Evolutionary conservation across 2,113 vertebrate species (phyloP), one percentile per base, ranked within the genome.

Genomic region (Coracopsis vasa): DNA sequence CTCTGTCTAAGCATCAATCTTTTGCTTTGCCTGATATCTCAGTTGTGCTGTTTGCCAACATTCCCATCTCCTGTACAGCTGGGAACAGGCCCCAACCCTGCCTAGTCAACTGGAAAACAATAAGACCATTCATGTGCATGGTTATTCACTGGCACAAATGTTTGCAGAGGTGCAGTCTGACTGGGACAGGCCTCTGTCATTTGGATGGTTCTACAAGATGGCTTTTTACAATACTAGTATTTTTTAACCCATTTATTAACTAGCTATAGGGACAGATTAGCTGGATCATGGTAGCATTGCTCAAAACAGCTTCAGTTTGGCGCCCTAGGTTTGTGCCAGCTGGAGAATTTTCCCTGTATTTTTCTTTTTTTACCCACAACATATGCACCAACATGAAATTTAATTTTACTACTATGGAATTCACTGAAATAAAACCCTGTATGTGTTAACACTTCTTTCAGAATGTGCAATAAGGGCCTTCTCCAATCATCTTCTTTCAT

Each of bases 71-170:
- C 89, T 66, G 67, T 77, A 74, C 33, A 80, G 80, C 71, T 21
- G 18, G 80, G 75, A 90, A 80, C 58, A 93, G 87, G 82, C 95
- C 56, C 64, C 90, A 78, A 0, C 41, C 60, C 95, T 96, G 82
- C 86, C 88, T 33, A 92, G 72, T 79, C 85, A 58, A 61, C 75
- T 86, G 75, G 80, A 90, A 90, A 90, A 96, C 86, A 96, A 84
- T 93, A 78, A 90, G 65, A 51, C 88, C 62, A 94, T 93, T 96
- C 95, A 97, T 96, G 79, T 94, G 87, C 90, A 23, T 28, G 61
- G 88, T 86, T 95, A 92, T 94, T 96, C 80, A 81, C 82, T 96
- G 82, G 88, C 86, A 90, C 64, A 92, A 96, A 77, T 47, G 41
- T 92, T 86, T 90, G 88, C 75, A 86, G 72, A 62, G 70, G 73